Base-by-base conservation (phyloP, 1,140 invertebrate species). In the Drosophila lacteicornis region DNA sequence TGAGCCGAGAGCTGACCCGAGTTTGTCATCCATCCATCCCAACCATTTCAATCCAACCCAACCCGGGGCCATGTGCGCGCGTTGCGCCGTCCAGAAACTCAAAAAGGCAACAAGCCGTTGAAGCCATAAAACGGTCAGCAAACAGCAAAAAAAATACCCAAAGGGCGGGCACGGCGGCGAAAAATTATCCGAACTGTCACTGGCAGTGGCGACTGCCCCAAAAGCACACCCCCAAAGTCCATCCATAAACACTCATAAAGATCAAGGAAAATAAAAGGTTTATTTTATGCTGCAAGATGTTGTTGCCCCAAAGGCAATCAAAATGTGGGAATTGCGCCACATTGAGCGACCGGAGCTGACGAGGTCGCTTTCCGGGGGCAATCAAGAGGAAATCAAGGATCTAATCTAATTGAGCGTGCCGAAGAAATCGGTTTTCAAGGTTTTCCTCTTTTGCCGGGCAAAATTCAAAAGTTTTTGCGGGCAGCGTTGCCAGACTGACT, bases 101-200 rank as follows among this genome's bases (percentile, higher is more conserved):
- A 58, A 75, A 87, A 86, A 86, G 82, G 82, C 82, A 86, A 82
- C 82, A 86, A 87, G 82, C 82, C 83, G 75, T 65, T 61, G 79
- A 70, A 61, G 57, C 66, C 82, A 82, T 85, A 85, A 85, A 80
- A 69, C 82, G 57, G 61, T 58, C 75, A 49, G 73, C 60, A 66
- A 65, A 57, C 55, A 67, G 56, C 70, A 62, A 13, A 42, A 43
- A 60, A 38, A 13, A 40, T 42, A 51, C 73, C 59, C 33, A 69
- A 80, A 73, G 55, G 25, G 17, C 33, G 36, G 46, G 15, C 13
- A 11, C 9, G 33, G 33, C 33, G 49, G 15, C 19, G 15, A 53
- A 22, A 50, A 33, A 61, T 55, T 36, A 15, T 53, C 47, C 66
- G 62, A 81, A 68, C 66, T 80, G 77, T 80, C 79, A 76, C 66